These are phyloP conservation scores for Brachionus manjavacas DNA, from an alignment of 1,140 invertebrate genomes.

Conservation along the genomic window DNA sequence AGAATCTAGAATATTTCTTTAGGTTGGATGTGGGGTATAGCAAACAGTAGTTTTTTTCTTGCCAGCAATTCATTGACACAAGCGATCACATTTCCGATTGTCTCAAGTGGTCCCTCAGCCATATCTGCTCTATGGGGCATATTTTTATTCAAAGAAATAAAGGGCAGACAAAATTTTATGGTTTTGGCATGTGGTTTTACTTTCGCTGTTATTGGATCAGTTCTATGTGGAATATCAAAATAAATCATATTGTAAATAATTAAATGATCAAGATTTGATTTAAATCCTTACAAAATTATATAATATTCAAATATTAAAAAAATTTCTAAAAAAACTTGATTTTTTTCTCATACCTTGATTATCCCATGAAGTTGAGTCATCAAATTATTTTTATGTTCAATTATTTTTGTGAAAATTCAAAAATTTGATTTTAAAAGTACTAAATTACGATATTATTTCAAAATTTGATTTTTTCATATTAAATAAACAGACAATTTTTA, in stretches of 20 bases:
- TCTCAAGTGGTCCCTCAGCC: slow-evolving; percentile 46
- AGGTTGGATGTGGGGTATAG: slow-evolving; percentile 58
- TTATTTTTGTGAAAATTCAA: neutral
- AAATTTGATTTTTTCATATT: neutral
- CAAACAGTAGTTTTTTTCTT: slow-evolving; percentile 56
- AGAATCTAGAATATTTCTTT: neutral
- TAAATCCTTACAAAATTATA: neutral
- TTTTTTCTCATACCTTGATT: neutral
- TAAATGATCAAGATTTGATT: neutral
- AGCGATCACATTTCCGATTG: slow-evolving; percentile 58
- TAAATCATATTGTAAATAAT: slow-evolving; percentile 15
- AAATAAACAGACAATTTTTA: neutral
- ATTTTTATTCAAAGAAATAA: slow-evolving; percentile 48
- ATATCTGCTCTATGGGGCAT: slow-evolving; percentile 47
- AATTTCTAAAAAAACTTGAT: neutral
- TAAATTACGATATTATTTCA: neutral
- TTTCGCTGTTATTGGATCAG: slow-evolving; percentile 23
- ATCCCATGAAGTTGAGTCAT: neutral
- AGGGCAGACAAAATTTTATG: slow-evolving; percentile 29
- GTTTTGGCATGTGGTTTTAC: slow-evolving; percentile 15
- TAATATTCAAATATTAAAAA: neutral
- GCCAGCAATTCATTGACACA: slow-evolving; percentile 57
- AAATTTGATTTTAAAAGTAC: neutral
- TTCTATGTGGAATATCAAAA: slow-evolving; percentile 30
- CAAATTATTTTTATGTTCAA: neutral